Percentiles rank a stretch among this genome's conserved stretches.
Conservation (phyloP, 1,140 invertebrate species). For the Radopholus similis region DNA sequence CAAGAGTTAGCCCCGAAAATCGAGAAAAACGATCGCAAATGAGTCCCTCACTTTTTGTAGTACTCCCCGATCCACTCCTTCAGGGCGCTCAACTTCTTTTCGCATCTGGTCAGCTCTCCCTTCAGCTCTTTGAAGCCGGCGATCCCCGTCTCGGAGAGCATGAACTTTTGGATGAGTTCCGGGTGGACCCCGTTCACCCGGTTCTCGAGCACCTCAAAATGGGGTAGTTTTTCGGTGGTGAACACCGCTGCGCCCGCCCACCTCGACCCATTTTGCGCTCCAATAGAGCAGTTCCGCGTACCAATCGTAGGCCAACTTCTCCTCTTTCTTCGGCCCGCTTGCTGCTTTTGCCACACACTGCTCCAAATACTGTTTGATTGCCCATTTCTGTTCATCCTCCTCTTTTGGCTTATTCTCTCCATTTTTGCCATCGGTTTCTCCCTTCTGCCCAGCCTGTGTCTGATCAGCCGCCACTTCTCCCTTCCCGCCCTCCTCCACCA, state of each 20-base stretch:
- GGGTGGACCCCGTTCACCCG: not conserved
- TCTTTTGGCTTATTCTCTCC: not conserved
- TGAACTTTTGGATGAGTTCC: not conserved
- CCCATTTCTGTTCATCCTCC: not conserved
- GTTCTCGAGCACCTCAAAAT: not conserved
- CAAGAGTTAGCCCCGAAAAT: no score
- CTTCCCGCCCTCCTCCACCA: not conserved
- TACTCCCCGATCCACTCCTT: slow-evolving; percentile 9
- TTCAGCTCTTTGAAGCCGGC: not conserved
- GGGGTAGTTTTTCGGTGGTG: not conserved
- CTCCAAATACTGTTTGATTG: slow-evolving; percentile 1
- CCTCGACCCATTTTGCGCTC: slow-evolving; percentile 3
- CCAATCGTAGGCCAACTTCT: slow-evolving; percentile 18
- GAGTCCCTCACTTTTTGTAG: no score
- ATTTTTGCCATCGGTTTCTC: not conserved
- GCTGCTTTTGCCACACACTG: not conserved
- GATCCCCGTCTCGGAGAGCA: not conserved
- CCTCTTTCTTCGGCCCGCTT: not conserved
- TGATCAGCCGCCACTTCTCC: not conserved
- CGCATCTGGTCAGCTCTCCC: not conserved
- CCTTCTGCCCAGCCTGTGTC: not conserved
- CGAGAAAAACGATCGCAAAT: no score
- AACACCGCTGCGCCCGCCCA: not conserved
- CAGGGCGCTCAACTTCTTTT: not conserved
- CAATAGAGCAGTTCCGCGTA: slow-evolving; percentile 15